Conservation (phyloP, 2,113 vertebrate species). For the Uropsilus gracilis region DNA sequence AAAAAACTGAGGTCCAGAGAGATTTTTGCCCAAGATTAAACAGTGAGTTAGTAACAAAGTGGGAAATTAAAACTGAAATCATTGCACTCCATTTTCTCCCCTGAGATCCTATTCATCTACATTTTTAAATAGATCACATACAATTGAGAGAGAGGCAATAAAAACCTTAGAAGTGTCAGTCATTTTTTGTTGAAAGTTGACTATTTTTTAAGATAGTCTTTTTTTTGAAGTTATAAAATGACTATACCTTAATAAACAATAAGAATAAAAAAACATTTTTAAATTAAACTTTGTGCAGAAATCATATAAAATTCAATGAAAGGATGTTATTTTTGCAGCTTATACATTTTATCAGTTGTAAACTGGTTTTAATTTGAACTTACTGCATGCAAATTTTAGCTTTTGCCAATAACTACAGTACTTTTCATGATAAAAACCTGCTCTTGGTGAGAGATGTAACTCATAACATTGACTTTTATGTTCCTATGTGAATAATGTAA, state of each 20-base stretch:
- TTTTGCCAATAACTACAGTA: slow-evolving; percentile 11
- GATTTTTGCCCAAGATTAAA: slow-evolving; percentile 39
- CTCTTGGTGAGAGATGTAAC: slow-evolving; percentile 17
- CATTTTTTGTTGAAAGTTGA: slow-evolving; percentile 16
- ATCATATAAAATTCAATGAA: neutral
- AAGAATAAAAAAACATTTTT: neutral
- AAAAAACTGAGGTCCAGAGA: slow-evolving; percentile 65
- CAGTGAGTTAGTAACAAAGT: slow-evolving; percentile 20
- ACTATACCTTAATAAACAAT: slow-evolving; percentile 24
- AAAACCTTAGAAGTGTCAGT: slow-evolving; percentile 24
- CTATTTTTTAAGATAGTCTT: neutral
- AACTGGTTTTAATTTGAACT: slow-evolving; percentile 40
- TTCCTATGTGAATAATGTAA: neutral
- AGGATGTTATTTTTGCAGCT: slow-evolving; percentile 29
- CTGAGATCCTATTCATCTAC: slow-evolving; percentile 21
- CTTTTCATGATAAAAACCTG: slow-evolving; percentile 1
- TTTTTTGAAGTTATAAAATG: neutral
- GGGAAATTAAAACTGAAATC: slow-evolving; percentile 61
- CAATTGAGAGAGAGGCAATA: slow-evolving; percentile 9
- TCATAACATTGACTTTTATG: neutral
- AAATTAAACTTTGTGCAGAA: neutral
- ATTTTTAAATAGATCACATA: slow-evolving; percentile 52
- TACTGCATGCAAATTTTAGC: neutral
- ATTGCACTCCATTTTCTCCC: slow-evolving; percentile 15
- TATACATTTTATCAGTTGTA: slow-evolving; percentile 3